A percentile compares a stretch with the other conserved stretches of the same genome.
Evolutionary conservation across 2,113 vertebrate genomes (phyloP).

Genomic region (Mystacornis crossleyi): DNA sequence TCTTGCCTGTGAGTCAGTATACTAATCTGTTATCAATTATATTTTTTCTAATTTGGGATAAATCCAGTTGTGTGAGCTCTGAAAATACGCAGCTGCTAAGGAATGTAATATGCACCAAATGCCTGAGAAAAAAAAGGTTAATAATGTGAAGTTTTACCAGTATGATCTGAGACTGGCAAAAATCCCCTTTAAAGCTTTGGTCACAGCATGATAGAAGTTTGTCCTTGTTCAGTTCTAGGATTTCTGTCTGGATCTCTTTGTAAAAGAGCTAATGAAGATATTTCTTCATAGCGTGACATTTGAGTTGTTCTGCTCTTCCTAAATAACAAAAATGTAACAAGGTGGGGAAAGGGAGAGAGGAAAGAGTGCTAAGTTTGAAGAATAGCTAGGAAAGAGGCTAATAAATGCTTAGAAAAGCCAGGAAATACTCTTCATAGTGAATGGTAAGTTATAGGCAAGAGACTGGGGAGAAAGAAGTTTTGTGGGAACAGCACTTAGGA

Average conservation of each 20-base stretch:
- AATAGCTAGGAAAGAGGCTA: background rate
- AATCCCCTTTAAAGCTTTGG: background rate
- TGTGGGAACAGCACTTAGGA: background rate
- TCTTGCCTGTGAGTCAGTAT: background rate
- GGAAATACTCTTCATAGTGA: background rate
- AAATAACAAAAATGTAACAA: background rate
- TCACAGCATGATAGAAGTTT: background rate
- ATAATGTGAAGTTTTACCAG: background rate
- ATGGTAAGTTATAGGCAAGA: background rate
- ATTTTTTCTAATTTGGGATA: background rate
- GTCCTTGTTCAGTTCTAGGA: background rate
- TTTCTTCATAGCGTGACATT: background rate
- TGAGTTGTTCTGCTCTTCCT: background rate
- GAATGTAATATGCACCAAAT: background rate
- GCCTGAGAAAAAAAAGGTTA: background rate
- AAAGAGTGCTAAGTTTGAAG: background rate
- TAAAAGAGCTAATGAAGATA: background rate
- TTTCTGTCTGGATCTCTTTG: background rate
- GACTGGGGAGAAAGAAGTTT: background rate
- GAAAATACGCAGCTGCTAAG: background rate
- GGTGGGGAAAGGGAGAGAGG: background rate
- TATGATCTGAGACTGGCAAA: background rate
- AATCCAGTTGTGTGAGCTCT: background rate
- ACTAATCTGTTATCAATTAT: background rate
- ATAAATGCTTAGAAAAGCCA: background rate